Conservation (phyloP, 2,888 invertebrate genomes). For the Platerodrilus igneus region DNA sequence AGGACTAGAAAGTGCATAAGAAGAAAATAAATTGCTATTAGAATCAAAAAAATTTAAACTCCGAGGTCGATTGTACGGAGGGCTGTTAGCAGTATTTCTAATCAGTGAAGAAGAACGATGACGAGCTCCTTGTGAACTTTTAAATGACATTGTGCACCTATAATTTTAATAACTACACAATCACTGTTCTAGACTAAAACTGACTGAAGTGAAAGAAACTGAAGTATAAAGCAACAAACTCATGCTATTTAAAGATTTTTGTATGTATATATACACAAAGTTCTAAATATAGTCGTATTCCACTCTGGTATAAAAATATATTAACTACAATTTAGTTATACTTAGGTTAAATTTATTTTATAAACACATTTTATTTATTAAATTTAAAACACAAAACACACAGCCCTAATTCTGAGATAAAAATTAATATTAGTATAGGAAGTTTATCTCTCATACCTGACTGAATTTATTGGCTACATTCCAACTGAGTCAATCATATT, state of each 20-base stretch:
- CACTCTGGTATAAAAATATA: too few species aligned
- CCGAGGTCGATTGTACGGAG: slow-evolving; percentile 28
- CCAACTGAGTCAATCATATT: too few species aligned
- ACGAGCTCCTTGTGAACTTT: slow-evolving; percentile 39
- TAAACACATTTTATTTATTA: too few species aligned
- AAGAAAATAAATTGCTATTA: slow-evolving; percentile 18
- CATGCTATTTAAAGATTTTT: slow-evolving; percentile 30
- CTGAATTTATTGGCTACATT: too few species aligned
- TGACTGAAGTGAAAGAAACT: slow-evolving; percentile 16
- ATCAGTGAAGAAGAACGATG: slow-evolving; percentile 43
- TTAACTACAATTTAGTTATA: too few species aligned
- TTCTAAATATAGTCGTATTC: slow-evolving; percentile 22
- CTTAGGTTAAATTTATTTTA: too few species aligned
- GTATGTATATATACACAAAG: slow-evolving; percentile 21
- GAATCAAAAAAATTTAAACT: slow-evolving; percentile 26
- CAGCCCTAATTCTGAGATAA: too few species aligned
- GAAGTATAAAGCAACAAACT: slow-evolving; percentile 24
- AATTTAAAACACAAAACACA: too few species aligned
- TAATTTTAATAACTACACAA: slow-evolving; percentile 7
- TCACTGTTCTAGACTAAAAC: slow-evolving; percentile 7
- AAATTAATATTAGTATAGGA: too few species aligned
- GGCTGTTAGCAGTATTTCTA: slow-evolving; percentile 28
- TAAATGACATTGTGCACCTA: slow-evolving; percentile 33
- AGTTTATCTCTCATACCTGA: too few species aligned
- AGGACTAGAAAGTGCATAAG: slow-evolving; percentile 21